Conservation (phyloP, 2,113 vertebrate genomes). For the Nyctibius bracteatus region DNA sequence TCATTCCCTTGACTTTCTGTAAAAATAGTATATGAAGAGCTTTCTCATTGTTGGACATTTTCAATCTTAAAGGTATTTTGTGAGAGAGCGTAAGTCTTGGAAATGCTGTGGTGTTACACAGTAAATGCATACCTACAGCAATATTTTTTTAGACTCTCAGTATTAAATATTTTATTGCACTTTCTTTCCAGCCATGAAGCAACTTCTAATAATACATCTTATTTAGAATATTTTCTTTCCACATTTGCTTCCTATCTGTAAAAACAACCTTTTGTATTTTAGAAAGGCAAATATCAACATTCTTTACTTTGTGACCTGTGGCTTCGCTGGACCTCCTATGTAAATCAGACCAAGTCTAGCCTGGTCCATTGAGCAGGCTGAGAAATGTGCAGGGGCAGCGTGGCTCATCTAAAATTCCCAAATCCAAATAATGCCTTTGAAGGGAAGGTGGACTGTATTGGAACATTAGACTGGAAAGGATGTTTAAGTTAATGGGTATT, state of each 20-base stretch:
- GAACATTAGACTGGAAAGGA: background rate
- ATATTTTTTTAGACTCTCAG: background rate
- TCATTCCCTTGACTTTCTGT: background rate
- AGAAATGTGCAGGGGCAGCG: background rate
- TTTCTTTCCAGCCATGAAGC: background rate
- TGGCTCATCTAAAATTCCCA: background rate
- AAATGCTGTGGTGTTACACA: background rate
- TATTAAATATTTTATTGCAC: background rate
- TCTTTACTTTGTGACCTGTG: background rate
- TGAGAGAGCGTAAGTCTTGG: background rate
- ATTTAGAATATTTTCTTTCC: background rate
- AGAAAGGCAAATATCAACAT: background rate
- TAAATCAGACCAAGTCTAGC: background rate
- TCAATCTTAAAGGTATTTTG: background rate
- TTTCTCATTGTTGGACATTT: background rate
- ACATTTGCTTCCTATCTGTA: background rate
- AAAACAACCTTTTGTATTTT: background rate
- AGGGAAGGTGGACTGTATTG: background rate
- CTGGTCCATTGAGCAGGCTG: background rate
- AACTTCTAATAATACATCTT: background rate
- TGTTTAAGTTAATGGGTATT: background rate
- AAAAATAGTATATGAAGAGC: background rate
- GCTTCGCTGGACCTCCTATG: background rate
- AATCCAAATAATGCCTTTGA: background rate
- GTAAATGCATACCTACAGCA: background rate